A percentile compares a stretch with the other conserved stretches of the same genome.
Evolutionary conservation across 2,888 invertebrate genomes (phyloP).

Genomic region (Antheraea assamensis): DNA sequence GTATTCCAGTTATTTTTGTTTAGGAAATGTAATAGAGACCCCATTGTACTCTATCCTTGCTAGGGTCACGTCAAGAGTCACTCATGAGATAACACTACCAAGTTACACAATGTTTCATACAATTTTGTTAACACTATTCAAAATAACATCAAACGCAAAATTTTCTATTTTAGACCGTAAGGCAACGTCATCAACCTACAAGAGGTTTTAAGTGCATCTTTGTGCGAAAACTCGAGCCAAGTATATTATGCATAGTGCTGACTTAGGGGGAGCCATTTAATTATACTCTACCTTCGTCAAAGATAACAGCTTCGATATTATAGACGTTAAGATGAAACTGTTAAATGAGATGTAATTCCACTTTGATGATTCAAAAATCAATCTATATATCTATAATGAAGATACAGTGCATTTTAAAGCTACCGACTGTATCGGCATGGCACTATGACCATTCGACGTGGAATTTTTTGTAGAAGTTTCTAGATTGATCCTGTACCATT

Average conservation of each 20-base stretch:
- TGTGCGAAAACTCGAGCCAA: conserved; percentile 28
- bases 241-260: not conserved
- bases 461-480: too few species aligned
- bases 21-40: too few species aligned
- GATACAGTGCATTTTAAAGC: too few species aligned
- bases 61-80: too few species aligned
- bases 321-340: not conserved
- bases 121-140: not conserved
- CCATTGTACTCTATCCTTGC: too few species aligned
- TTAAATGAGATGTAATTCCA: not conserved
- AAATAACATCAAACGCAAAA: not conserved
- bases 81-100: too few species aligned
- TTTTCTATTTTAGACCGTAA: conserved; percentile 15
- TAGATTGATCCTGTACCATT: too few species aligned
- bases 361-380: not conserved
- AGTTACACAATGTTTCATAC: not conserved
- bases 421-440: too few species aligned
- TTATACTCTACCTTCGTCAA: conserved; percentile 1
- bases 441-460: too few species aligned
- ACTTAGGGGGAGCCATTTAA: conserved; percentile 4
- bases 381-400: too few species aligned
- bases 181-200: conserved; percentile 36
- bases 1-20: too few species aligned
- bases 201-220: conserved; percentile 39
- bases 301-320: not conserved